Evolutionary conservation across 1,140 invertebrate species (phyloP).

Genomic region (Micrasema longulum): DNA sequence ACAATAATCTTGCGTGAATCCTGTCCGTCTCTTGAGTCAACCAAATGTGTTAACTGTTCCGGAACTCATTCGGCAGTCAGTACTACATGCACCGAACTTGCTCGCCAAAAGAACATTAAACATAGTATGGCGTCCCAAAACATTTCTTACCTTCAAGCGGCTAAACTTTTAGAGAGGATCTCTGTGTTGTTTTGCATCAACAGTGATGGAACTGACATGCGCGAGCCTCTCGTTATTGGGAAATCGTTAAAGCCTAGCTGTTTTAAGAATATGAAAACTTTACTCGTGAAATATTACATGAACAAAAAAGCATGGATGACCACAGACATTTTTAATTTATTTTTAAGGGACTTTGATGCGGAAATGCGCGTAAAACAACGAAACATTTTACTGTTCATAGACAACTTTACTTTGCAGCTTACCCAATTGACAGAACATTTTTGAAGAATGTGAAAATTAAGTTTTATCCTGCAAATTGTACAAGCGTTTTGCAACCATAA

Average conservation of each 20-base stretch:
- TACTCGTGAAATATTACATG: no score
- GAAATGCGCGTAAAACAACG: no score
- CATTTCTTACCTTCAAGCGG: no score
- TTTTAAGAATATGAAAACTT: conserved; percentile 53
- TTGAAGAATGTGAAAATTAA: conserved; percentile 25
- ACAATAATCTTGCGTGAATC: no score
- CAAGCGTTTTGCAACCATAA: conserved; percentile 24
- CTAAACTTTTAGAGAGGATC: no score
- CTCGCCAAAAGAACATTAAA: no score
- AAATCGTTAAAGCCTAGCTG: conserved; percentile 48
- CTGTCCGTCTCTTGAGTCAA: no score
- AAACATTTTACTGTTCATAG: conserved; percentile 8
- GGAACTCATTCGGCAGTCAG: no score
- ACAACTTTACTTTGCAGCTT: conserved; percentile 19
- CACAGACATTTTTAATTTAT: conserved; percentile 17
- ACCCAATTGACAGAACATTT: conserved; percentile 18
- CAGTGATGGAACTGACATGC: conserved; percentile 35
- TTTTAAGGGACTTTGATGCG: conserved; percentile 14
- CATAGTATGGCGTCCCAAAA: no score
- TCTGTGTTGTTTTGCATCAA: conserved; percentile 25
- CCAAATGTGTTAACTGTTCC: no score
- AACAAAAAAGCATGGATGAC: not conserved
- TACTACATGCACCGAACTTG: no score
- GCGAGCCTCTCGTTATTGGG: conserved; percentile 22
- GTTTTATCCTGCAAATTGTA: conserved; percentile 25